Conservation (phyloP, 23 tunicate species). For the Diplosoma virens region DNA sequence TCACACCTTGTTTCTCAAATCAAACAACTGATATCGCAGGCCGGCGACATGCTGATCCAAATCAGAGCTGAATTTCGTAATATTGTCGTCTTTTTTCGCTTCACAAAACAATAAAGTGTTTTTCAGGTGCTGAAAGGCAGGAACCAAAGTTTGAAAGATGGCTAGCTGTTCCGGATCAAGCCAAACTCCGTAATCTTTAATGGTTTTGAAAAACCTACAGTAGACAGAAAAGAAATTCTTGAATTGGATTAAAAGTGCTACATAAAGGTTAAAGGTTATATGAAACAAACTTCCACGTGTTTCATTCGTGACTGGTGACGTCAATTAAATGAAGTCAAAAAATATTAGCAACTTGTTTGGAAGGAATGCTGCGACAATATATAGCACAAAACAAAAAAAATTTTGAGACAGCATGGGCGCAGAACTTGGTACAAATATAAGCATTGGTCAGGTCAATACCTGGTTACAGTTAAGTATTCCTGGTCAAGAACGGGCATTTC, state of each 20-base stretch:
- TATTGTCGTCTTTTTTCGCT: slow-evolving; percentile 87
- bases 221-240: neutral
- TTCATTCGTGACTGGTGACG: no score
- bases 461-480: slow-evolving; percentile 66
- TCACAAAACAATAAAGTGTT: slow-evolving; percentile 80
- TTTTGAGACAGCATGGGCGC: no score
- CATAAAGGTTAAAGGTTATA: no score
- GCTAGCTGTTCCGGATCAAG: slow-evolving; percentile 87
- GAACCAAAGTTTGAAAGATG: slow-evolving; percentile 72
- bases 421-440: neutral
- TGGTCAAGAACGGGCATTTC: slow-evolving; percentile 79
- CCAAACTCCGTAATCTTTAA: slow-evolving; percentile 72
- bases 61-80: slow-evolving; percentile 72
- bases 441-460: no score
- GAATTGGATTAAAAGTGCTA: neutral
- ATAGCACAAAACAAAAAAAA: neutral
- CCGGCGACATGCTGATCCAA: slow-evolving; percentile 69
- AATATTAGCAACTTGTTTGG: neutral
- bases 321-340: neutral
- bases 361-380: neutral
- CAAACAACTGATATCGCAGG: slow-evolving; percentile 68
- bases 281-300: no score
- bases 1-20: slow-evolving; percentile 66
- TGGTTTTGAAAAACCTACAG: slow-evolving; percentile 74
- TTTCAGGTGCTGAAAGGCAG: slow-evolving; percentile 91